Evolutionary conservation across 2,113 vertebrate genomes (phyloP), one percentile per base, ranked within the genome.

Genomic region (Scolopax mira): DNA sequence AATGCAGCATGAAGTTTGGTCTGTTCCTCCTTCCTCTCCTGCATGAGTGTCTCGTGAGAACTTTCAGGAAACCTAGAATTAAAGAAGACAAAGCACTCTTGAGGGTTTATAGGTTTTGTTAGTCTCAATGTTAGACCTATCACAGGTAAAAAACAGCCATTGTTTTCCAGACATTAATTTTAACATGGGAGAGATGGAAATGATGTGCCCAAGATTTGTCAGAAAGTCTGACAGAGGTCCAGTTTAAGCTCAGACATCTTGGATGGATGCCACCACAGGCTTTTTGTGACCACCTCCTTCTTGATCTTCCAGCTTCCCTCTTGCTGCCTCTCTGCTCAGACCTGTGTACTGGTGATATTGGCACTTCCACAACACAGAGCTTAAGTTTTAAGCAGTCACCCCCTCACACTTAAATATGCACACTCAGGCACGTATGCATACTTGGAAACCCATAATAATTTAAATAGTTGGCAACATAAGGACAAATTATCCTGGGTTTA

Each of bases 231-330:
- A 14, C 33, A 21, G 11, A 69, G 46, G 39, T 74, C 60, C 21
- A 9, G 18, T 88, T 88, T 83, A 54, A 78, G 25, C 69, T 84
- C 65, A 60, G 65, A 33, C 33, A 7, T 60, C 33, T 74, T 60
- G 65, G 44, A 49, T 60, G 65, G 44, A 49, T 89, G 60, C 60
- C 30, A 8, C 46, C 78, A 33, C 46, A 78, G 55, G 35, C 12
- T 7, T 77, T 88, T 37, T 0, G 0, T 85, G 73, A 17, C 16
- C 3, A 0, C 48, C 39, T 62, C 42, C 42, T 79, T 12, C 54
- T 24, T 74, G 42, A 14, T 89, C 10, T 69, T 71, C 54, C 22
- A 3, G 48, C 51, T 72, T 87, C 8, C 0, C 8, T 79, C 27
- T 58, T 64, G 79, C 72, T 86, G 65, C 79, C 61, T 92, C 75